A percentile compares a stretch with the other conserved stretches of the same genome.
phyloP scores from a whole-genome alignment of 30 jellyfish, hydroid and myxozoan genomes.

The Mastigias papua region DNA sequence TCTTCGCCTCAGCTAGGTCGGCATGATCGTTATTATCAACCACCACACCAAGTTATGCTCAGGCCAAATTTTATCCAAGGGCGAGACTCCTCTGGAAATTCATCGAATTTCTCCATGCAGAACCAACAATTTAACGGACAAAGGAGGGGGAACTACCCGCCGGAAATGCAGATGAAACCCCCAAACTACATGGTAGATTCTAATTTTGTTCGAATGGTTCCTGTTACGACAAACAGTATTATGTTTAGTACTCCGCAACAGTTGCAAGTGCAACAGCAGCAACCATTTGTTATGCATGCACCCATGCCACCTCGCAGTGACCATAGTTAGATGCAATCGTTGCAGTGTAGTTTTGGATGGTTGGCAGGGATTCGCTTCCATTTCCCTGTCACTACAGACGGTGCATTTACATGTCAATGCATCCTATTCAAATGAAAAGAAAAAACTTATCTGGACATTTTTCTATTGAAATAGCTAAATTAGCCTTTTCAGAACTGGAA shows the following conservation, averaged over 20 bases:
- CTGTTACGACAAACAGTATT: slow-evolving; percentile 57
- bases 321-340: slow-evolving; percentile 19
- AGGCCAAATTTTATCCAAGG: slow-evolving; percentile 40
- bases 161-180: slow-evolving; percentile 38
- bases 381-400: neutral
- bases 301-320: slow-evolving; percentile 65
- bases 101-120: slow-evolving; percentile 27
- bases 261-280: slow-evolving; percentile 43
- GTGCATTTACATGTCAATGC: neutral
- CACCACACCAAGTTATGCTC: slow-evolving; percentile 18
- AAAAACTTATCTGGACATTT: no score
- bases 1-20: slow-evolving; percentile 47
- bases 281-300: slow-evolving; percentile 48
- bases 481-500: no score
- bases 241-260: slow-evolving; percentile 32
- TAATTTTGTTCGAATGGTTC: slow-evolving; percentile 65
- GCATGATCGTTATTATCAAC: slow-evolving; percentile 22
- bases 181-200: slow-evolving; percentile 67
- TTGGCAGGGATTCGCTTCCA: neutral
- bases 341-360: neutral
- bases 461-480: no score
- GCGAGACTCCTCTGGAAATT: slow-evolving; percentile 55
- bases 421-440: no score
- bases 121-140: slow-evolving; percentile 14
- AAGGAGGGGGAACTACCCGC: slow-evolving; percentile 43